These are phyloP conservation scores for Lysandra bellargus DNA, from an alignment of 2,888 invertebrate genomes.

Conservation along the genomic window DNA sequence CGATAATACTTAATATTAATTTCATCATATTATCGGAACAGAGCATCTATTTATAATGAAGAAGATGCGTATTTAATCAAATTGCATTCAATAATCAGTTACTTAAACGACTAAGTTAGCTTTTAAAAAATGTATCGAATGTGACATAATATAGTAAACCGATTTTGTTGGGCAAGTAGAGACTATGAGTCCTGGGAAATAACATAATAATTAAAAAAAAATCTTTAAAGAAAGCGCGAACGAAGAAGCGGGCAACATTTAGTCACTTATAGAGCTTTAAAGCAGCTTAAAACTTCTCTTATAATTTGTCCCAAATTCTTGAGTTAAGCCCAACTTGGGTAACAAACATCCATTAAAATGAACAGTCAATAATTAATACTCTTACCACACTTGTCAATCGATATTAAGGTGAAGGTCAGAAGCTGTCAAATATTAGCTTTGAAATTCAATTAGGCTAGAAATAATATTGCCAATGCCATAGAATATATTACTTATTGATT, in stretches of 20 bases:
- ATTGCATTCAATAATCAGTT: too few relatives aligned
- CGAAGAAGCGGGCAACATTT: neutral
- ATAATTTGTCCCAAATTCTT: too few relatives aligned
- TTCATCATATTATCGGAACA: neutral
- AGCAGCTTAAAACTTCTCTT: too few relatives aligned
- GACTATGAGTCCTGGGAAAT: too few relatives aligned
- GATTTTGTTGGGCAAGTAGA: too few relatives aligned
- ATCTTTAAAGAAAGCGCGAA: too few relatives aligned
- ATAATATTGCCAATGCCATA: neutral
- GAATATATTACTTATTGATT: neutral
- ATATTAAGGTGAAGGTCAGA: constrained; percentile 9
- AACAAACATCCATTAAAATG: neutral
- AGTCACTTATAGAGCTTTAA: neutral
- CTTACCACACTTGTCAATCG: neutral
- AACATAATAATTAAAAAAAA: too few relatives aligned
- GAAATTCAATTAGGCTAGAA: neutral
- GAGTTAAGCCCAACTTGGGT: neutral
- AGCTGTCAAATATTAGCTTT: neutral
- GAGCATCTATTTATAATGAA: too few relatives aligned
- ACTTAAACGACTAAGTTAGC: too few relatives aligned
- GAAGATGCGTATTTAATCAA: too few relatives aligned
- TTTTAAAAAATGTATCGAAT: too few relatives aligned
- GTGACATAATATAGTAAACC: too few relatives aligned
- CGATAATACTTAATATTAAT: neutral
- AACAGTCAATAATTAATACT: constrained; percentile 1